These are phyloP conservation scores for Amphipyra berbera DNA, from an alignment of 2,888 invertebrate genomes.

Conservation along the genomic window DNA sequence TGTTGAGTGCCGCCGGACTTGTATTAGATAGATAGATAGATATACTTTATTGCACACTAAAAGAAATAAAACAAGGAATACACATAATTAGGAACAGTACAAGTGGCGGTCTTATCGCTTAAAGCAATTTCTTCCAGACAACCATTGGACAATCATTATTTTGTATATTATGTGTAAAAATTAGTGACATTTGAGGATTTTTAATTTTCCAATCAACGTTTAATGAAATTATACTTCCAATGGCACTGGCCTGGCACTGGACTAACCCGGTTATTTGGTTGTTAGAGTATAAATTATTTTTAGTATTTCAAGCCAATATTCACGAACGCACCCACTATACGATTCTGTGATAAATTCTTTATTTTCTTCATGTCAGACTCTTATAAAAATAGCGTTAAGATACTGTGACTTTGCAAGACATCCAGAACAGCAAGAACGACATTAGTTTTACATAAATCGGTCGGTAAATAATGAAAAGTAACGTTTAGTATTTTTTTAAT, in stretches of 20 bases:
- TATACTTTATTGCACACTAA: too few species aligned
- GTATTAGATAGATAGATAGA: too few species aligned
- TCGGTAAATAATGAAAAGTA: slow-evolving; percentile 38
- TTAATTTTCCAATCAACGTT: slow-evolving; percentile 20
- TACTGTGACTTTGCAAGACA: slow-evolving; percentile 21
- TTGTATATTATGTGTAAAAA: too few species aligned
- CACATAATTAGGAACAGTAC: too few species aligned
- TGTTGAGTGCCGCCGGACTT: not conserved
- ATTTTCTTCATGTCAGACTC: slow-evolving; percentile 26
- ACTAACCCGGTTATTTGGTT: not conserved
- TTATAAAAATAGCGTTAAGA: slow-evolving; percentile 30
- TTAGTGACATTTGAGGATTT: not conserved
- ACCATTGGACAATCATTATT: too few species aligned
- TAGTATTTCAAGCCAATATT: slow-evolving; percentile 11
- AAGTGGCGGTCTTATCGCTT: too few species aligned
- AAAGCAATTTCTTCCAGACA: too few species aligned
- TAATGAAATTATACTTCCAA: too few species aligned
- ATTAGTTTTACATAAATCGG: slow-evolving; percentile 25
- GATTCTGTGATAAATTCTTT: slow-evolving; percentile 49
- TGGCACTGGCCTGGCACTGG: too few species aligned
- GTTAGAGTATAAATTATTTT: not conserved
- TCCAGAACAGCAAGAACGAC: slow-evolving; percentile 30
- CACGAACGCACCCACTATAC: slow-evolving; percentile 26
- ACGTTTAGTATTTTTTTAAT: slow-evolving; percentile 42
- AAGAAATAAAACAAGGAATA: too few species aligned